These are phyloP conservation scores for Ariolimax columbianus DNA, from an alignment of 2,888 invertebrate species.

Conservation along the genomic window DNA sequence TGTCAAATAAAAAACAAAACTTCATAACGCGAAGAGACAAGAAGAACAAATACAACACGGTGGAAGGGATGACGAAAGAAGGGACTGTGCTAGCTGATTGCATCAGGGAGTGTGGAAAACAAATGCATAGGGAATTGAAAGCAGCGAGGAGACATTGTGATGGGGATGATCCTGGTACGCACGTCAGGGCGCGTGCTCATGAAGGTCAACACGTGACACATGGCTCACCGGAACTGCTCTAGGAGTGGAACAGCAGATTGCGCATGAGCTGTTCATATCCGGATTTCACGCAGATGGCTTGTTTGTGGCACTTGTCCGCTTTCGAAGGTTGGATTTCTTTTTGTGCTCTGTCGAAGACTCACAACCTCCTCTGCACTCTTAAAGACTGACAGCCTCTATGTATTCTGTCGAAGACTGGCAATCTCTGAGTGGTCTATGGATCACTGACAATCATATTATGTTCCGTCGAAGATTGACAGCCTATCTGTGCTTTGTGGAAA, in stretches of 20 bases:
- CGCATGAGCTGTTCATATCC: constrained; percentile 37
- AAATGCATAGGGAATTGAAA: constrained; percentile 27
- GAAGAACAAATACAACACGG: no score
- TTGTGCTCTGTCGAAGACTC: no score
- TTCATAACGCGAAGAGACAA: no score
- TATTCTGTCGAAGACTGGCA: no score
- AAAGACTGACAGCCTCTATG: no score
- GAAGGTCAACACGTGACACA: constrained; percentile 38
- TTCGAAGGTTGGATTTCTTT: not conserved
- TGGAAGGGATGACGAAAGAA: no score
- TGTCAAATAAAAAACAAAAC: not conserved
- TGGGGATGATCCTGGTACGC: constrained; percentile 42
- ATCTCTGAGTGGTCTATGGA: no score
- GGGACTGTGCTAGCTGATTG: constrained; percentile 10
- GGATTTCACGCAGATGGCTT: constrained; percentile 31
- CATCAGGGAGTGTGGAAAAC: not conserved
- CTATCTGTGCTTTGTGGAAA: no score
- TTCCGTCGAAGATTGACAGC: no score
- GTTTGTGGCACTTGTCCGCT: constrained; percentile 39
- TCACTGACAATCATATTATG: no score
- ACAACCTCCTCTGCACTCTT: no score
- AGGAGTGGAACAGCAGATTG: constrained; percentile 26
- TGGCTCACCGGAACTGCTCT: constrained; percentile 36
- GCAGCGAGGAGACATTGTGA: constrained; percentile 36
- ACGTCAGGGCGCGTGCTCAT: constrained; percentile 34